phyloP scores from a whole-genome alignment of 2,113 vertebrate genomes.

The Myotis yumanensis region DNA sequence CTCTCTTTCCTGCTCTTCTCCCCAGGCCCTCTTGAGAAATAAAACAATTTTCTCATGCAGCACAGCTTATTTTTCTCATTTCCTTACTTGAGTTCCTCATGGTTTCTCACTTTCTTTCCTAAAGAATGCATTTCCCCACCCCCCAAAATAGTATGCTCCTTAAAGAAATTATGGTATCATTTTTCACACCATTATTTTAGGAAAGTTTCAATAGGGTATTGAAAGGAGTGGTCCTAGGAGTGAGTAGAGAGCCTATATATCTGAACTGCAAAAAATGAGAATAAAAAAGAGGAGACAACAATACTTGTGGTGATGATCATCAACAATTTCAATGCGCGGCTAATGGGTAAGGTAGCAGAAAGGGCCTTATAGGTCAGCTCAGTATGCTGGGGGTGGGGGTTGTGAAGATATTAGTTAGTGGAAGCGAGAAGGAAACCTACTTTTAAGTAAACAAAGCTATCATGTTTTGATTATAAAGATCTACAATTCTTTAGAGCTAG shows the following conservation, averaged over 20 bases:
- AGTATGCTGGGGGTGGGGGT: rapidly evolving
- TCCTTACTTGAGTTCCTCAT: not conserved
- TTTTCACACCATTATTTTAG: not conserved
- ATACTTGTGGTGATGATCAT: not conserved
- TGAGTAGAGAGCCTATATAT: not conserved
- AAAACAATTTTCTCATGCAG: not conserved
- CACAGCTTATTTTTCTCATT: not conserved
- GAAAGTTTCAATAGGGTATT: not conserved
- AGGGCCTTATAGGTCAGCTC: not conserved
- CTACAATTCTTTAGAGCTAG: not conserved
- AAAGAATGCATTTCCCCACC: not conserved
- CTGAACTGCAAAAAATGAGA: not conserved
- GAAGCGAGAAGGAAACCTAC: not conserved
- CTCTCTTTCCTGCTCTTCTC: not conserved
- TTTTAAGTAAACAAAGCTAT: not conserved
- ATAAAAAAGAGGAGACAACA: not conserved
- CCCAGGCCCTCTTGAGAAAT: not conserved
- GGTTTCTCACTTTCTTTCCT: not conserved
- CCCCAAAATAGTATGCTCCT: too few relatives aligned
- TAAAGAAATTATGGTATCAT: not conserved
- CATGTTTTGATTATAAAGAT: not conserved
- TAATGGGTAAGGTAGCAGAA: not conserved
- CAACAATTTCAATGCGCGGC: not conserved
- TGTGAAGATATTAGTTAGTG: not conserved
- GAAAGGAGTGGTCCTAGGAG: not conserved